Evolutionary conservation across 2,888 invertebrate genomes (phyloP).

Genomic region (Cephalotes varians): DNA sequence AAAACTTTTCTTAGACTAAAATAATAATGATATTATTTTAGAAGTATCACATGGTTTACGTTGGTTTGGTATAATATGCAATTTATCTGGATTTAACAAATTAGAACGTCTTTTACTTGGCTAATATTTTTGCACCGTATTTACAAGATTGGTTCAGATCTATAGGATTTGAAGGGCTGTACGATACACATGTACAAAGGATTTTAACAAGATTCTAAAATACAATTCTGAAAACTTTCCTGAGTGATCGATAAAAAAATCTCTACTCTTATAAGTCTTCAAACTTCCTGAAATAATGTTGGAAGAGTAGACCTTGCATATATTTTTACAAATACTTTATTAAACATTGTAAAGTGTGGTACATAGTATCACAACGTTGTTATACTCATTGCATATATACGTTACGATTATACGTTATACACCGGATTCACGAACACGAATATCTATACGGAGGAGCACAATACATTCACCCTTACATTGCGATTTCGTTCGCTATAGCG

Average conservation of each 20-base stretch:
- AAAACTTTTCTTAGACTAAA: background rate
- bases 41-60: background rate
- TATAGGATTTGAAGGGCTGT: too few relatives aligned
- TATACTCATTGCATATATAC: conserved; percentile 69
- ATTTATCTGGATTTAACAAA: background rate
- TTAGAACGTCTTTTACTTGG: background rate
- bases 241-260: background rate
- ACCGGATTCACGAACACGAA: conserved; percentile 70
- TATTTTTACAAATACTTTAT: conserved; percentile 82
- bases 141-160: too few relatives aligned
- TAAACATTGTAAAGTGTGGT: conserved; percentile 81
- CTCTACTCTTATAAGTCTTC: background rate
- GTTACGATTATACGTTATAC: conserved; percentile 62
- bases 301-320: background rate
- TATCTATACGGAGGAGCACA: conserved; percentile 60
- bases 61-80: background rate
- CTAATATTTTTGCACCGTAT: too few relatives aligned
- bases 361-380: conserved; percentile 83
- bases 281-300: background rate
- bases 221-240: background rate
- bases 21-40: background rate
- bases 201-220: background rate
- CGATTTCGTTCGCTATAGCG: conserved; percentile 46
- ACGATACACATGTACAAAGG: background rate
- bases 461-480: conserved; percentile 52